Evolutionary conservation across 2,113 vertebrate genomes (phyloP), one percentile per base, ranked within the genome.

Genomic region (Cyanistes caeruleus): DNA sequence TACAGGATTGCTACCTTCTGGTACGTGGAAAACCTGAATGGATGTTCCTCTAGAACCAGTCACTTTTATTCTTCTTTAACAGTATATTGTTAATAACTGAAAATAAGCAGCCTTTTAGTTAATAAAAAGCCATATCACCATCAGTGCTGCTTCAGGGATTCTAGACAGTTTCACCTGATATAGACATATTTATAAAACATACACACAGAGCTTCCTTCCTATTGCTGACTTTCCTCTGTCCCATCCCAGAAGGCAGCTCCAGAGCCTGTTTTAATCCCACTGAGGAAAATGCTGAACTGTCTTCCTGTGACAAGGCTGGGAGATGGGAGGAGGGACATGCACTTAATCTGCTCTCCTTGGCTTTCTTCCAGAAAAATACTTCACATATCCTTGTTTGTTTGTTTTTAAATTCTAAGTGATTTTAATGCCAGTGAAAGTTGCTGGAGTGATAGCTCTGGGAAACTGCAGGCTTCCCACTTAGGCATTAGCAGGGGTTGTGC

Each of bases 341-440:
- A 70, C 51, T 95, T 88, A 24, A 84, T 69, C 51, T 80, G 79
- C 39, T 84, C 74, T 70, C 64, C 1, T 0, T 94, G 93, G 93
- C 95, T 80, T 84, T 83, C 72, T 74, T 96, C 95, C 95, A 91
- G 79, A 93, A 94, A 96, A 95, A 93, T 78, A 67, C 60, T 87
- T 84, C 90, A 77, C 68, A 86, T 88, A 52, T 85, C 86, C 90
- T 77, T 93, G 92, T 96, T 97, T 96, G 81, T 96, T 96, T 96
- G 95, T 80, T 93, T 94, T 94, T 59, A 74, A 93, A 83, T 95
- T 63, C 39, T 80, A 88, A 94, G 84, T 49, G 55, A 95, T 77
- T 96, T 95, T 94, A 91, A 73, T 96, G 77, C 53, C 2, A 21
- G 87, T 89, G 93, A 95, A 95, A 95, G 93, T 77, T 73, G 63